Base-by-base conservation (phyloP, 37 sponge, comb jelly and placozoan species). In the Geodia barretti region DNA sequence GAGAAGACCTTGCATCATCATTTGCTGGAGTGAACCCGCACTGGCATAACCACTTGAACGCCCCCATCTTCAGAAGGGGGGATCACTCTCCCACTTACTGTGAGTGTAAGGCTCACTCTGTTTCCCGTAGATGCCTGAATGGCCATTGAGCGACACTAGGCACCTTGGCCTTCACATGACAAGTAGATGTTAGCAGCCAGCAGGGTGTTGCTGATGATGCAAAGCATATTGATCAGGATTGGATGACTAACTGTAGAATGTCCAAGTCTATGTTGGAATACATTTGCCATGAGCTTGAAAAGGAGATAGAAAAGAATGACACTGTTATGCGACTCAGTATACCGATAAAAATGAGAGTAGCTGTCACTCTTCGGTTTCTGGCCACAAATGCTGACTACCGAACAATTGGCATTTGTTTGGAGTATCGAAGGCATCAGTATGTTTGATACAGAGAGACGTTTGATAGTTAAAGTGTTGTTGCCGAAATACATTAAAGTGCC, bases 371-470 rank as follows among this genome's bases (percentile, higher is more conserved):
- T 38, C 82, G 89, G 89, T 37, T 14, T 33, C 71, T 88, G 21
- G 78, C 89, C 32, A 82, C 79, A 9, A 62, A 25, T 21, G 33
- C 69, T 47, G 83, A 88, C 36, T 82, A 82, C 63, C 39, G 78
- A n/a, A 88, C 89, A 42, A 61, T 88, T 77, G 83, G 23, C 79
- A 82, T 37, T 36, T 82, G 28, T 88, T 82, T 78, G 83, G 89
- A 21, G 74, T 88, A 9, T 60, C 79, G 7, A 70, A 60, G 34
- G 29, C 77, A 36, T 40, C 77, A 11, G 88, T 87, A 19, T 74
- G 88, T 68, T 20, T 59, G 9, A 76, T 87, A 29, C 62, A 76
- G n/a, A 66, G 37, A 25, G 88, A 87, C 34, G 63, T 70, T 4
- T 88, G 88, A 73, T 89, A 54, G 68, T 71, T 9, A 30, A 83